Percentiles rank a stretch among this genome's conserved stretches.
These are phyloP conservation scores for Pelosia muscerda DNA, from an alignment of 2,888 invertebrate genomes.

Conservation along the genomic window DNA sequence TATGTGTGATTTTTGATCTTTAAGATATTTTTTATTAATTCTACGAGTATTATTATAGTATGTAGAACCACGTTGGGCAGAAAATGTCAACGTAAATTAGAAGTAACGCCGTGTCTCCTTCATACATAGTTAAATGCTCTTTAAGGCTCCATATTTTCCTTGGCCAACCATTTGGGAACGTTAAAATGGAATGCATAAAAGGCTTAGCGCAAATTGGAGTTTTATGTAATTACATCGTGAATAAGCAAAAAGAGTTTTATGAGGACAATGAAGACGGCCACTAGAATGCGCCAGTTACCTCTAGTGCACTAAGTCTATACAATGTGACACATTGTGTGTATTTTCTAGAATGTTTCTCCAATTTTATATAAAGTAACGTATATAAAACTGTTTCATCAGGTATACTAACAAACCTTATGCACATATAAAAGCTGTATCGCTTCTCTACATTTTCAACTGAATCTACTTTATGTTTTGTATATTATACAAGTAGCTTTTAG, in stretches of 20 bases:
- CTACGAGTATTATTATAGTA: slow-evolving; percentile 66
- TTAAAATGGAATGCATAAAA: slow-evolving; percentile 80
- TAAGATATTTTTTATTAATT: slow-evolving; percentile 20
- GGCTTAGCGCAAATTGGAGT: slow-evolving; percentile 76
- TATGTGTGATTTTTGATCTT: slow-evolving; percentile 28
- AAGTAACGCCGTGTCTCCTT: slow-evolving; percentile 82
- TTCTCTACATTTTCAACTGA: not conserved
- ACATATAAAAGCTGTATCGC: not conserved
- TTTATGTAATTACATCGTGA: slow-evolving; percentile 76
- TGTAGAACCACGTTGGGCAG: slow-evolving; percentile 72
- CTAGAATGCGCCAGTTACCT: slow-evolving; percentile 46
- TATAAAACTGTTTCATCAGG: not conserved
- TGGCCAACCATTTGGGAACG: slow-evolving; percentile 73
- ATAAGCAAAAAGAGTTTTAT: slow-evolving; percentile 69
- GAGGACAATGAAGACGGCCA: slow-evolving; percentile 54
- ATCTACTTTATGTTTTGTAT: not conserved
- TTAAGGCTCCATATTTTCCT: slow-evolving; percentile 80
- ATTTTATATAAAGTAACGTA: slow-evolving; percentile 23
- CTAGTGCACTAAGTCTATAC: slow-evolving; percentile 42
- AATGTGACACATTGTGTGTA: slow-evolving; percentile 33
- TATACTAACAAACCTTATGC: not conserved
- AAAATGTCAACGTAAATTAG: slow-evolving; percentile 80
- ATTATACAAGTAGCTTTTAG: not conserved
- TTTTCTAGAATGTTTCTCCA: slow-evolving; percentile 35
- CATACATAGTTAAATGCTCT: slow-evolving; percentile 84